Percentiles rank a stretch among this genome's conserved stretches.
Evolutionary conservation across 2,797 vertebrate species (phyloP).

Genomic region (Harpagifer antarcticus): DNA sequence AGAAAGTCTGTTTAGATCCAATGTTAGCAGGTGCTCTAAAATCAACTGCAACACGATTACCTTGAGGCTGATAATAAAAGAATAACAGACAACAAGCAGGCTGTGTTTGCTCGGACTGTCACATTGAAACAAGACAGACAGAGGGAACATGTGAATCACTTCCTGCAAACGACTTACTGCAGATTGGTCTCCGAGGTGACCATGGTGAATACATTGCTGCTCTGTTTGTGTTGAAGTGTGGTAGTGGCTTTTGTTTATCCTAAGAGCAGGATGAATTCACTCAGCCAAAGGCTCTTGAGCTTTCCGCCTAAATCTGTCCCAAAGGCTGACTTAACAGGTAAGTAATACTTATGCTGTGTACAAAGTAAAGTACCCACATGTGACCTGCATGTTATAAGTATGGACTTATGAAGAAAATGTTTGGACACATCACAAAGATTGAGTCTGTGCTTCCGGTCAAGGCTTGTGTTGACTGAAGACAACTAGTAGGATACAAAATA

Average conservation of each 20-base stretch:
- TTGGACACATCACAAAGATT: neutral
- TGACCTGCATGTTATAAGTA: neutral
- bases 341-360: neutral
- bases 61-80: constrained; percentile 25
- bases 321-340: neutral
- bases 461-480: constrained; percentile 14
- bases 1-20: neutral
- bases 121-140: constrained; percentile 50
- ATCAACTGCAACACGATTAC: constrained; percentile 22
- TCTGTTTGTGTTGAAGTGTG: constrained; percentile 26
- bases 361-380: neutral
- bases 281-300: neutral
- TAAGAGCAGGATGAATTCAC: neutral
- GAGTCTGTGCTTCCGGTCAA: neutral
- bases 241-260: constrained; percentile 25
- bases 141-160: constrained; percentile 61
- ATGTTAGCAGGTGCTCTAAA: constrained; percentile 17
- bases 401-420: neutral
- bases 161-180: constrained; percentile 44
- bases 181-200: constrained; percentile 44
- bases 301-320: neutral
- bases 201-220: constrained; percentile 27
- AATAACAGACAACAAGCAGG: constrained; percentile 41
- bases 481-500: constrained; percentile 13
- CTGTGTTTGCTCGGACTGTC: constrained; percentile 43